phyloP scores from a whole-genome alignment of 2,888 invertebrate genomes.

The Platycheirus albimanus region DNA sequence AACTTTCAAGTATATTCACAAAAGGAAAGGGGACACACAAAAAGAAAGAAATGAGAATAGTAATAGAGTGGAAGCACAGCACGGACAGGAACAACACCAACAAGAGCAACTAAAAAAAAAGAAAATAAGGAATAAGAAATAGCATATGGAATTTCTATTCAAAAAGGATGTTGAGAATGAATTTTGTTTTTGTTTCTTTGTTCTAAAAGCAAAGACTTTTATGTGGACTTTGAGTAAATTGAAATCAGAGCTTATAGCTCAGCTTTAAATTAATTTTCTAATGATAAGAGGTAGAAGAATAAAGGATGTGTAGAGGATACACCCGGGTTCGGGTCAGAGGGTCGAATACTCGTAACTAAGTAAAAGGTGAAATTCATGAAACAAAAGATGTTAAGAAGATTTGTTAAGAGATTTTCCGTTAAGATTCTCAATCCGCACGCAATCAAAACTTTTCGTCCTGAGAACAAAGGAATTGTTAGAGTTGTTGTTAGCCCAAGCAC shows the following conservation, averaged over 20 bases:
- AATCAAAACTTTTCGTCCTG: constrained; percentile 59
- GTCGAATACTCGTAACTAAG: no score
- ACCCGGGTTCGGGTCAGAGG: background rate
- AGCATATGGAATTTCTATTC: constrained; percentile 60
- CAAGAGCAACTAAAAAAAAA: constrained; percentile 12
- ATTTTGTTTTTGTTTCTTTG: constrained; percentile 33
- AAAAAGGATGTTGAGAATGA: constrained; percentile 39
- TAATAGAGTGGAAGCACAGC: constrained; percentile 5
- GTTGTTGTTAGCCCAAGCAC: constrained; percentile 20
- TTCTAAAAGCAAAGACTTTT: background rate
- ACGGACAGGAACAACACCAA: constrained; percentile 15
- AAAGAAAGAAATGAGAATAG: background rate
- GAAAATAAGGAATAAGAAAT: background rate
- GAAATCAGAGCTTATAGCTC: constrained; percentile 52
- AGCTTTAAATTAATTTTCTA: constrained; percentile 55
- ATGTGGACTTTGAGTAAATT: constrained; percentile 28
- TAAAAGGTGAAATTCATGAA: constrained; percentile 25
- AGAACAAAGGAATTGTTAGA: constrained; percentile 52
- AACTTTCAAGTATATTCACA: constrained; percentile 22
- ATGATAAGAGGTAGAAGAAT: background rate
- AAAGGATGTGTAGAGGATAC: constrained; percentile 2
- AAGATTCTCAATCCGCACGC: constrained; percentile 59
- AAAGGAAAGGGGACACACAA: no score
- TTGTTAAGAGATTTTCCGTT: constrained; percentile 34
- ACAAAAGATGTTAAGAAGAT: constrained; percentile 43